phyloP scores from a whole-genome alignment of 2,797 vertebrate species.

The Cirrhinus mrigala region DNA sequence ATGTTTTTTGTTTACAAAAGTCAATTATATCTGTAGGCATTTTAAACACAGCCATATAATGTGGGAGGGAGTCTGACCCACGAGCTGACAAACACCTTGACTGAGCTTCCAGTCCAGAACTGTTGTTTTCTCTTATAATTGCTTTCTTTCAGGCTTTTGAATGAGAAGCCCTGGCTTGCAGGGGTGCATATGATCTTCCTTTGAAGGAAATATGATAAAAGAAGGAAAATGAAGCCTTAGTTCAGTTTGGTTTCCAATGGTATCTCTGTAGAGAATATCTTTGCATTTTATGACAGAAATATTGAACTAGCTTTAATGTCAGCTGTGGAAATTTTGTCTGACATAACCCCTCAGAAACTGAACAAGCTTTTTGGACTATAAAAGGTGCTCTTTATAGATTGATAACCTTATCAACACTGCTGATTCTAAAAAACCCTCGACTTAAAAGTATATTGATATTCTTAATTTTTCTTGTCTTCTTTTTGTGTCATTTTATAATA shows the following conservation, averaged over 20 bases:
- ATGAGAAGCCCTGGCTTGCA: constrained; percentile 11
- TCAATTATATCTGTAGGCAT: constrained; percentile 25
- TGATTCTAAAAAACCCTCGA: background rate
- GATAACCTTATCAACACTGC: background rate
- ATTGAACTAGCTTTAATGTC: constrained; percentile 29
- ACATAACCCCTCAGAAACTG: background rate
- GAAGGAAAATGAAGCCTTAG: background rate
- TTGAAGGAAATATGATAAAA: constrained; percentile 9
- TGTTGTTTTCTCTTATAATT: constrained; percentile 15
- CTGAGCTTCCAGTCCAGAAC: background rate
- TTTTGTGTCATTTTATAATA: background rate
- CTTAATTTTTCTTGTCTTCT: background rate
- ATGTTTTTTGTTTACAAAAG: constrained; percentile 36
- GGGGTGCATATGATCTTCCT: background rate
- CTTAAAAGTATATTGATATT: background rate
- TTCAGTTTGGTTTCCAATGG: background rate
- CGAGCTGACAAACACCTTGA: constrained; percentile 16
- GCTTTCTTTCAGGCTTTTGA: constrained; percentile 5
- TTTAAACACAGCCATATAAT: constrained; percentile 25
- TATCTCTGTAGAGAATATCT: constrained; percentile 1
- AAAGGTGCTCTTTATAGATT: background rate
- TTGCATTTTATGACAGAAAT: constrained; percentile 17
- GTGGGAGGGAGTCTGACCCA: constrained; percentile 4
- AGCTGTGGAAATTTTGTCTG: constrained; percentile 5
- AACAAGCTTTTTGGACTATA: background rate